Percentiles rank a stretch among this genome's conserved stretches.
phyloP scores from a whole-genome alignment of 2,888 invertebrate species.

The Amiota minor region DNA sequence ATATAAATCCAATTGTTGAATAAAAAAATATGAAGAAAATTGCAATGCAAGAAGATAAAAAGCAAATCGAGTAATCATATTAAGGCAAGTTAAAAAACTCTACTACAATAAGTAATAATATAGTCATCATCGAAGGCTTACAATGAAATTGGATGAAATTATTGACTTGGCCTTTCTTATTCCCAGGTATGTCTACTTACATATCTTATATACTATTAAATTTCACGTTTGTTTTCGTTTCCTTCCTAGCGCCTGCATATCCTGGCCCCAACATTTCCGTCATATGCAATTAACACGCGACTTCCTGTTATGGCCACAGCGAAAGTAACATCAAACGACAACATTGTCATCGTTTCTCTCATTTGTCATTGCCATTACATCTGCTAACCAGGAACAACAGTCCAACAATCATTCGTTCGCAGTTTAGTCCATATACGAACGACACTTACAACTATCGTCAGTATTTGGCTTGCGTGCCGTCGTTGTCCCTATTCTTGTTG shows the following conservation, averaged over 20 bases:
- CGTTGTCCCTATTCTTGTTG: neutral
- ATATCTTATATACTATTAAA: neutral
- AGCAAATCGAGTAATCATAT: conserved; percentile 57
- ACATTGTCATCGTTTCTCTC: conserved; percentile 9
- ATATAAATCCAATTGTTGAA: conserved; percentile 55
- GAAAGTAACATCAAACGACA: conserved; percentile 23
- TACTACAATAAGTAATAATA: conserved; percentile 46
- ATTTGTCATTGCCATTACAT: conserved; percentile 40
- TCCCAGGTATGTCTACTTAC: neutral
- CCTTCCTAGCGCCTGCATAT: neutral
- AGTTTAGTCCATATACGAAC: neutral
- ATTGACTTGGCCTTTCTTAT: neutral
- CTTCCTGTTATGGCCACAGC: neutral
- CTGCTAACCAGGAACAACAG: neutral
- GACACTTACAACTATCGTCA: too few species aligned
- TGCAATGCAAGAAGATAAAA: conserved; percentile 1
- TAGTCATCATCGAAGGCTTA: conserved; percentile 33
- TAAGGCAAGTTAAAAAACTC: conserved; percentile 66
- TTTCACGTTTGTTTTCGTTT: neutral
- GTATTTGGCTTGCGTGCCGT: conserved; percentile 18
- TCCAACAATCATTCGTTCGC: neutral
- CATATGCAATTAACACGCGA: neutral
- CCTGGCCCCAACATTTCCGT: neutral
- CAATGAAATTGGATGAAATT: neutral
- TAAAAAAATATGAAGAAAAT: neutral